Evolutionary conservation across 2,888 invertebrate genomes (phyloP), one percentile per base, ranked within the genome.

Genomic region (Synanthedon vespiformis): DNA sequence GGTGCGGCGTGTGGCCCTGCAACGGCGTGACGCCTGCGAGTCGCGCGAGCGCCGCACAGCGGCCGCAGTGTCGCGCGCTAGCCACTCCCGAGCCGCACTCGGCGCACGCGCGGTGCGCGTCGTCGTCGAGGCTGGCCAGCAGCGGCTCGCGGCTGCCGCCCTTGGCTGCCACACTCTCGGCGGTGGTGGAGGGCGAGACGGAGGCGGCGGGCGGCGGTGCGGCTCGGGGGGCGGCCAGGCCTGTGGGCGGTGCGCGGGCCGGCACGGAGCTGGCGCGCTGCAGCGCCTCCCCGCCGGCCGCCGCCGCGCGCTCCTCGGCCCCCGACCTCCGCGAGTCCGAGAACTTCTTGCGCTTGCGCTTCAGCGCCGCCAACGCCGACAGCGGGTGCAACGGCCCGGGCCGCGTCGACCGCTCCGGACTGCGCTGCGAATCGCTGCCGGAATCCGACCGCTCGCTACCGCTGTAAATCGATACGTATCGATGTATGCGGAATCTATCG

Each of bases 311-410:
- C 52, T 47, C 11, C 5, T 2, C 58, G 57, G 40, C 52, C 62
- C 88, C 91, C 52, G 91, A 89, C 57, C 92, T 92, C 63, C 94
- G 89, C 55, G 94, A 94, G 58, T 94, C 92, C 0, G 94, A 94
- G 80, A 94, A 95, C 74, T 94, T 94, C 80, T 94, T 94, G 58
- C 94, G 90, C 77, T 94, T 95, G 70, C 92, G 91, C 72, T 92
- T 92, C 53, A 95, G 88, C 22, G 93, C 91, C 1, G 94, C 93
- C 58, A 94, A 85, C 52, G 94, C 93, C 34, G 89, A 80, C 53
- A 91, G 73, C 67, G 85, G 81, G 58, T 77, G 81, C 64, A 77
- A 71, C 58, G 82, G 76, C 5, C 67, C 60, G 60, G 74, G 74
- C 12, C 60, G 55, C 51, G 58, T 56, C 52, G 53, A 63, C 40